A percentile compares a stretch with the other conserved stretches of the same genome.
These are phyloP conservation scores for Phenganax marumi DNA, from an alignment of 92 coral and sea anemone species.

Conservation along the genomic window DNA sequence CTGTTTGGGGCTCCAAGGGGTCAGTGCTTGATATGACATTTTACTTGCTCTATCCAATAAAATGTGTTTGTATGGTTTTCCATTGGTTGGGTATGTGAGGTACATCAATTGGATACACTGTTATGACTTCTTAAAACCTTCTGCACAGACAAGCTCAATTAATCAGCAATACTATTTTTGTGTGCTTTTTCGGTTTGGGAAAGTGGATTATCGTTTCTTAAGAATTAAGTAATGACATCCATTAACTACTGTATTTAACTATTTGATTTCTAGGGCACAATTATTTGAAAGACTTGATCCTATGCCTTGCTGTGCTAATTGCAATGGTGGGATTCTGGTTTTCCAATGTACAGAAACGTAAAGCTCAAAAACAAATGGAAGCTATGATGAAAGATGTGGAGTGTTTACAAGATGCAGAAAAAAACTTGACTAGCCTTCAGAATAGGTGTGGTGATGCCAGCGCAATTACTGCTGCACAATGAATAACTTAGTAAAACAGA, in stretches of 20 bases:
- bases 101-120: neutral
- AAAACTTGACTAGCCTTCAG: constrained; percentile 80
- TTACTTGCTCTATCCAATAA: neutral
- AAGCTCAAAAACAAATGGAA: constrained; percentile 91
- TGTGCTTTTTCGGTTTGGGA: neutral
- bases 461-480: neutral
- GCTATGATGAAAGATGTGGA: constrained; percentile 83
- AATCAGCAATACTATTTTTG: too few relatives aligned
- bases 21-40: constrained; percentile 7
- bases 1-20: constrained; percentile 88
- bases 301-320: constrained; percentile 84
- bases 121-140: neutral
- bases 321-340: constrained; percentile 94
- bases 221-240: neutral
- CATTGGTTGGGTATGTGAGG: neutral
- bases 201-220: neutral
- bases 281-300: constrained; percentile 83
- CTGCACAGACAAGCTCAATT: too few relatives aligned
- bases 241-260: neutral
- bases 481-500: too few relatives aligned
- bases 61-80: neutral
- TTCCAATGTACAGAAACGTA: constrained; percentile 83
- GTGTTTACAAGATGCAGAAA: constrained; percentile 84
- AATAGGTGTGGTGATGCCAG: constrained; percentile 42
- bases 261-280: constrained; percentile 74